phyloP scores from a whole-genome alignment of 1,140 invertebrate genomes.

The Drosophila triauraria region DNA sequence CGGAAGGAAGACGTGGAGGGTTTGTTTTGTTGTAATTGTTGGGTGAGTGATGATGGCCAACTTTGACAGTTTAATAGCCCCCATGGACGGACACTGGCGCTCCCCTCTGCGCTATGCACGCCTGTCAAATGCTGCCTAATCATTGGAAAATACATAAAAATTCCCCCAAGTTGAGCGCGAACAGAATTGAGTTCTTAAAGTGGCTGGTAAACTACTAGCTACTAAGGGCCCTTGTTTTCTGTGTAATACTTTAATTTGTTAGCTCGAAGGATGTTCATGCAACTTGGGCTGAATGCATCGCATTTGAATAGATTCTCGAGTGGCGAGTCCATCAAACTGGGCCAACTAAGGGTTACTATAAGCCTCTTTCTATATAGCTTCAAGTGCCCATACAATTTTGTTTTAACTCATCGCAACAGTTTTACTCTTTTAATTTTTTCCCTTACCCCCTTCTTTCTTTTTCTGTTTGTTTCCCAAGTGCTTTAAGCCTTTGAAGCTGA shows the following conservation, averaged over 20 bases:
- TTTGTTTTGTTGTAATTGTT: constrained; percentile 44
- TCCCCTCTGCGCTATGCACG: background rate
- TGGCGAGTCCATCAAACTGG: constrained; percentile 25
- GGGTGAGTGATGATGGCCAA: constrained; percentile 68
- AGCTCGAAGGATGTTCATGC: constrained; percentile 10
- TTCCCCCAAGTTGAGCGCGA: background rate
- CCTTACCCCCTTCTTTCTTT: background rate
- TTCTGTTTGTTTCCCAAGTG: constrained; percentile 24
- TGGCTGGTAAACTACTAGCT: background rate
- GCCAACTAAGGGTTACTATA: constrained; percentile 33
- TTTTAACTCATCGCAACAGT: constrained; percentile 35
- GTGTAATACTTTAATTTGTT: constrained; percentile 19
- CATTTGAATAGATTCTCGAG: constrained; percentile 42
- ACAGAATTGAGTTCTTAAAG: constrained; percentile 18
- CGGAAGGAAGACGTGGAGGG: constrained; percentile 14
- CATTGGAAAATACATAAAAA: constrained; percentile 40
- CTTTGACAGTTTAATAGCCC: constrained; percentile 76
- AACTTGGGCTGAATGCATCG: constrained; percentile 5
- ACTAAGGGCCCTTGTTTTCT: background rate
- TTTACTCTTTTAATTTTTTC: constrained; percentile 19
- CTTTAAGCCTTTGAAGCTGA: constrained; percentile 61
- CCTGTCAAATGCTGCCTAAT: constrained; percentile 66
- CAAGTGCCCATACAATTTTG: constrained; percentile 23
- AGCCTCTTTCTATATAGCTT: constrained; percentile 10
- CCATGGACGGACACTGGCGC: constrained; percentile 17